Evolutionary conservation across 1,140 invertebrate genomes (phyloP).

Genomic region (Orius laevigatus): DNA sequence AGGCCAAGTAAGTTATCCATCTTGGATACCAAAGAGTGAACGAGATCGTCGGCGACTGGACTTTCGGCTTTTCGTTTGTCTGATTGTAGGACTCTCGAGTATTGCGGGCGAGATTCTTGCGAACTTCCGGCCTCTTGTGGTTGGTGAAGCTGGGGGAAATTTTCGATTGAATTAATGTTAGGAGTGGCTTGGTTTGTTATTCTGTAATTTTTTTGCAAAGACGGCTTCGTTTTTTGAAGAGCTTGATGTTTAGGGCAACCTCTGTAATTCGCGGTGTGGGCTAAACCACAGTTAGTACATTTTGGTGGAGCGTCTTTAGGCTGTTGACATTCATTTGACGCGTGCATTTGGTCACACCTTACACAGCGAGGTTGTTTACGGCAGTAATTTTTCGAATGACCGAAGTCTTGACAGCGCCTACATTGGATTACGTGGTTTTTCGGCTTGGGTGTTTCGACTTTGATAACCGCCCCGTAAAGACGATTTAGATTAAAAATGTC

Average conservation of each 20-base stretch:
- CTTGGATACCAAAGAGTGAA: neutral
- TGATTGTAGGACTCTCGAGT: neutral
- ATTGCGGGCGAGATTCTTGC: neutral
- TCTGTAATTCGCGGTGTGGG: constrained; percentile 16
- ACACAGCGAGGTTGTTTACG: constrained; percentile 8
- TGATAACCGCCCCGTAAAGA: neutral
- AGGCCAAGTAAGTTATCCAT: constrained; percentile 3
- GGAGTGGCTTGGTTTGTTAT: neutral
- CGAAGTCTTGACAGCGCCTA: constrained; percentile 8
- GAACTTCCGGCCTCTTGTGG: neutral
- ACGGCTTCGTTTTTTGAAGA: constrained; percentile 1
- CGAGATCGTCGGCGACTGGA: neutral
- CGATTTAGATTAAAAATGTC: constrained; percentile 1
- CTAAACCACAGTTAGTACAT: constrained; percentile 10
- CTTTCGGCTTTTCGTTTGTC: neutral
- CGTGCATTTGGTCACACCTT: constrained; percentile 11
- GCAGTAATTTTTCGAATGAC: constrained; percentile 15
- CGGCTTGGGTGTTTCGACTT: neutral
- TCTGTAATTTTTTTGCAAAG: neutral
- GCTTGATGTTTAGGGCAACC: constrained; percentile 5
- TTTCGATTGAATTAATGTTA: neutral
- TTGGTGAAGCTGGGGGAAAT: neutral
- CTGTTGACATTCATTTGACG: constrained; percentile 5
- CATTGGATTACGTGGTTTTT: constrained; percentile 9
- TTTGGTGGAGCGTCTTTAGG: constrained; percentile 1